A percentile compares a stretch with the other conserved stretches of the same genome.
These are phyloP conservation scores for Orthosia cruda DNA, from an alignment of 2,888 invertebrate genomes.

Conservation along the genomic window DNA sequence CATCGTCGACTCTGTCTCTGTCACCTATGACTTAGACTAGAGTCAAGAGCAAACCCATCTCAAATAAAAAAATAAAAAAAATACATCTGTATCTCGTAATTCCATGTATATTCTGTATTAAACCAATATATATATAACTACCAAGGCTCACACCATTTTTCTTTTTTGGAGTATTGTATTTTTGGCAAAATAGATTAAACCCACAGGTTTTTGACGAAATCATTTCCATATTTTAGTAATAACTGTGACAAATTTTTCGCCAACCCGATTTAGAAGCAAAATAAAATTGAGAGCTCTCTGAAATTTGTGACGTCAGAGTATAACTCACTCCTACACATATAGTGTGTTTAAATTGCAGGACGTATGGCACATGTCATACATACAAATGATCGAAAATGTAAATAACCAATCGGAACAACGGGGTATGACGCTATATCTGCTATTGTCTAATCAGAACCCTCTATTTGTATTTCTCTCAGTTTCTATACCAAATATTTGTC, in stretches of 20 bases:
- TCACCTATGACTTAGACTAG: no score
- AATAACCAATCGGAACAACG: slow-evolving; percentile 8
- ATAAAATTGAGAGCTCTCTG: neutral
- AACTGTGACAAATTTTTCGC: neutral
- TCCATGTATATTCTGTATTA: neutral
- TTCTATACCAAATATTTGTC: neutral
- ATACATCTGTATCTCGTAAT: no score
- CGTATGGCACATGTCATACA: slow-evolving; percentile 10
- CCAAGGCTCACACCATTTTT: neutral
- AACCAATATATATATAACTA: neutral
- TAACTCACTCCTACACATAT: neutral
- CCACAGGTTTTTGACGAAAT: neutral
- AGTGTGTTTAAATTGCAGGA: neutral
- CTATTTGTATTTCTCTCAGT: neutral
- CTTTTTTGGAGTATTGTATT: neutral
- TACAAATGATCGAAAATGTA: slow-evolving; percentile 19
- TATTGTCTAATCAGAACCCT: neutral
- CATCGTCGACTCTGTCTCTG: no score
- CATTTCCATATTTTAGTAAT: no score
- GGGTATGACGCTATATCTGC: neutral
- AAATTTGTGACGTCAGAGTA: slow-evolving; percentile 14
- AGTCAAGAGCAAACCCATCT: no score
- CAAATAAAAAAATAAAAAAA: no score
- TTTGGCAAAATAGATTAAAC: neutral
- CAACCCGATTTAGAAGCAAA: neutral